phyloP scores from a whole-genome alignment of 2,797 vertebrate genomes.

The Anniella stebbinsi region DNA sequence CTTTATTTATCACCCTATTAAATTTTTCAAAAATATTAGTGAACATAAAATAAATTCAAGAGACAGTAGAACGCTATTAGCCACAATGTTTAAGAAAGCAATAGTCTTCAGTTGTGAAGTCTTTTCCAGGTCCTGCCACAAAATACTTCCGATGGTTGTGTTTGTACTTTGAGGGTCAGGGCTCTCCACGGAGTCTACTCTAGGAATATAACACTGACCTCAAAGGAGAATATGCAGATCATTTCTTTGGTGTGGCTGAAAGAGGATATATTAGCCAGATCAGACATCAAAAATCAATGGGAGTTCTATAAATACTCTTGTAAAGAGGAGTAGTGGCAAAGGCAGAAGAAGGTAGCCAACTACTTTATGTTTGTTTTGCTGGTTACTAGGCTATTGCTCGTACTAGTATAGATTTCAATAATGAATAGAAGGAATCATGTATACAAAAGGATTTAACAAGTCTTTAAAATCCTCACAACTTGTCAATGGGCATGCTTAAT shows the following conservation, averaged over 20 bases:
- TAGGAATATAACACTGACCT: conserved; percentile 15
- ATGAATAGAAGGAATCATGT: background rate
- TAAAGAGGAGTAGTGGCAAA: background rate
- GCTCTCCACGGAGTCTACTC: background rate
- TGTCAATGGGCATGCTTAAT: background rate
- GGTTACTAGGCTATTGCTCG: background rate
- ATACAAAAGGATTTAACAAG: background rate
- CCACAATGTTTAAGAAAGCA: background rate
- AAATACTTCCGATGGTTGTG: conserved; percentile 12
- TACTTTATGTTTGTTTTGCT: conserved; percentile 22
- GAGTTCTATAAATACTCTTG: conserved; percentile 6
- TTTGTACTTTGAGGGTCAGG: background rate
- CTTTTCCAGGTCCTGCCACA: background rate
- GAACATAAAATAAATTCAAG: background rate
- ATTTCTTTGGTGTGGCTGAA: fast-evolving
- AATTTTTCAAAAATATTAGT: background rate
- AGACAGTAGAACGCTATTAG: background rate
- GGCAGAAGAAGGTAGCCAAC: background rate
- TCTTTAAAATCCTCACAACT: background rate
- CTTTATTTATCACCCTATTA: too few species aligned
- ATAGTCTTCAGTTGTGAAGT: background rate
- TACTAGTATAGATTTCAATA: background rate
- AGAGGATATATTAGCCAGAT: background rate
- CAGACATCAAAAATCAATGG: fast-evolving
- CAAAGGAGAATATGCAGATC: background rate